A percentile compares a stretch with the other conserved stretches of the same genome.
phyloP scores from a whole-genome alignment of 2,888 invertebrate species.

The Athalia cordata region DNA sequence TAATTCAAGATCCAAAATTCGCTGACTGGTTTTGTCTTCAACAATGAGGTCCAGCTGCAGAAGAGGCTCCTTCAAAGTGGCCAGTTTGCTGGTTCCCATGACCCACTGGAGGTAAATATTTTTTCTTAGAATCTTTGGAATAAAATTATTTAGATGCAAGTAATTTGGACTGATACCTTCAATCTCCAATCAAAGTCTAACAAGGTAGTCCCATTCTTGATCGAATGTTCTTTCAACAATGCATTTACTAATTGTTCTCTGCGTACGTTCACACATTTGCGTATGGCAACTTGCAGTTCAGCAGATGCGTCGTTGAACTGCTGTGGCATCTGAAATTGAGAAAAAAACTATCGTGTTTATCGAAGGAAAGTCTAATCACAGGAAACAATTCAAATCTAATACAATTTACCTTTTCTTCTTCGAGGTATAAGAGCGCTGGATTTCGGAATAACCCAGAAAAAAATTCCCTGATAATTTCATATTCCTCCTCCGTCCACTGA shows the following conservation, averaged over 20 bases:
- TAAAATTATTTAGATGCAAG: conserved; percentile 6
- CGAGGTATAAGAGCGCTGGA: conserved; percentile 61
- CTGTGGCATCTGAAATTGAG: conserved; percentile 63
- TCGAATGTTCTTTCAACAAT: conserved; percentile 61
- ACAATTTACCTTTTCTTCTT: conserved; percentile 62
- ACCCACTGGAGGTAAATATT: conserved; percentile 67
- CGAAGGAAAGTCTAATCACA: conserved; percentile 20
- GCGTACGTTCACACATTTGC: conserved; percentile 62
- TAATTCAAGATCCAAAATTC: conserved; percentile 63
- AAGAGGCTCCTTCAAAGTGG: conserved; percentile 73
- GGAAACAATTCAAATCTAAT: background rate
- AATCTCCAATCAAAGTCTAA: conserved; percentile 76
- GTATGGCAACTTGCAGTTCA: conserved; percentile 59
- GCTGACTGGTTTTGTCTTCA: conserved; percentile 57
- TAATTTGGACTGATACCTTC: conserved; percentile 63
- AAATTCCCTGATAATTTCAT: conserved; percentile 57
- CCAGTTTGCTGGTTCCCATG: conserved; percentile 75
- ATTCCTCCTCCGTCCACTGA: conserved; percentile 64
- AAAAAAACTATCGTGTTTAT: background rate
- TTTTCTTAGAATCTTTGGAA: background rate
- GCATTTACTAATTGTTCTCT: conserved; percentile 62
- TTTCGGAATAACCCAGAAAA: conserved; percentile 60
- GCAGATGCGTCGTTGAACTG: conserved; percentile 66
- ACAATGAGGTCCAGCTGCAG: conserved; percentile 73
- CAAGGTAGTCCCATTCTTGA: conserved; percentile 67